phyloP scores from a whole-genome alignment of 2,113 vertebrate genomes.

The Nannospalax galili region DNA sequence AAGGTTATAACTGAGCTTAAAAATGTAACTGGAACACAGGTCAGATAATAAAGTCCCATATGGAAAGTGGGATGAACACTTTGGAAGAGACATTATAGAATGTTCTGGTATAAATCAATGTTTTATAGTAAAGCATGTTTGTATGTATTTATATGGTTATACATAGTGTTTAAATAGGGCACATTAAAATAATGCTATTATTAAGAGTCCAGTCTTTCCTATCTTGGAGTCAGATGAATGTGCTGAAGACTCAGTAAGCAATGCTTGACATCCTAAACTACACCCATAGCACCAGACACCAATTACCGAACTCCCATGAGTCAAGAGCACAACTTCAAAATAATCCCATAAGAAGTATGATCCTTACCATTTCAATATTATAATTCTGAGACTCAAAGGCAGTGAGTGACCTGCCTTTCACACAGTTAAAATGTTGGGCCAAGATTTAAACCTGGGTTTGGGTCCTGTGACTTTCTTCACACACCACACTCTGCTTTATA shows the following conservation, averaged over 20 bases:
- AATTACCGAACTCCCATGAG: neutral
- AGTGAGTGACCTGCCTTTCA: neutral
- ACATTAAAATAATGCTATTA: neutral
- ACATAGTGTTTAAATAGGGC: neutral
- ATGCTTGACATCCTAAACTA: neutral
- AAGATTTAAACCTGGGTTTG: slow-evolving; percentile 20
- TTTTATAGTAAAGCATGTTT: neutral
- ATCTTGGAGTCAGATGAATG: neutral
- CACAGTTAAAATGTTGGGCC: neutral
- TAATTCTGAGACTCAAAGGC: neutral
- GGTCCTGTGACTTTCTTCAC: neutral
- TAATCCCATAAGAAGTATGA: neutral
- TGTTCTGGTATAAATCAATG: neutral
- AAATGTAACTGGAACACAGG: neutral
- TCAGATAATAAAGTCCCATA: neutral
- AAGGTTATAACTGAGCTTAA: neutral
- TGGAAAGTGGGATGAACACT: neutral
- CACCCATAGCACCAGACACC: neutral
- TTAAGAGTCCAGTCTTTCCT: neutral
- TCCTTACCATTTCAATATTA: neutral
- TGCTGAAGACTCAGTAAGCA: neutral
- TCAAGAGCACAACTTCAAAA: neutral
- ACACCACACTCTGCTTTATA: neutral
- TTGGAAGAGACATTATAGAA: neutral
- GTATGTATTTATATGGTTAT: neutral